phyloP scores from a whole-genome alignment of 2,797 vertebrate genomes.

The Buceros bicornis region DNA sequence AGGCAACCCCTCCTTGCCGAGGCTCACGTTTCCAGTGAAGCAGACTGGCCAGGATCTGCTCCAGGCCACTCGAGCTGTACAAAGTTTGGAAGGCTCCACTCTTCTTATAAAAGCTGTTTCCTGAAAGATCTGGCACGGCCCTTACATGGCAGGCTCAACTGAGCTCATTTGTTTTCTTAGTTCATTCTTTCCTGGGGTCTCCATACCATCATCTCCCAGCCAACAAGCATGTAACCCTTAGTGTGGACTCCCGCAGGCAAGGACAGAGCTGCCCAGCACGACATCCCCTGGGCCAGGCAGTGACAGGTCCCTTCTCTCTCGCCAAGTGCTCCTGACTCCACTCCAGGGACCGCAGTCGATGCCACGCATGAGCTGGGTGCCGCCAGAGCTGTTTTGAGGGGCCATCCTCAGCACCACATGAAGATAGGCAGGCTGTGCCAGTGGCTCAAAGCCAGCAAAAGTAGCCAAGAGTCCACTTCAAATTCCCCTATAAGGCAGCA shows the following conservation, averaged over 20 bases:
- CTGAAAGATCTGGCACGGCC: conserved; percentile 66
- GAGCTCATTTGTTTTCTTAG: conserved; percentile 66
- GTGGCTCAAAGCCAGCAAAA: background rate
- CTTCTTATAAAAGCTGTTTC: conserved; percentile 60
- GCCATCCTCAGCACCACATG: background rate
- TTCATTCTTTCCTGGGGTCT: conserved; percentile 52
- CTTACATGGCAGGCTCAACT: background rate
- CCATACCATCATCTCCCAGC: background rate
- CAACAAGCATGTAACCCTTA: background rate
- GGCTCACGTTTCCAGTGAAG: conserved; percentile 54
- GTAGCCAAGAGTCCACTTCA: background rate
- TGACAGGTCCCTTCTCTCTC: background rate
- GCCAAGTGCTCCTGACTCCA: background rate
- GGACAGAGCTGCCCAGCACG: rapidly evolving
- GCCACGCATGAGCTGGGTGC: background rate
- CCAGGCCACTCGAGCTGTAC: conserved; percentile 47
- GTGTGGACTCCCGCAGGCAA: background rate
- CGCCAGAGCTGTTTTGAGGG: background rate
- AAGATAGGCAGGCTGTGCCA: background rate
- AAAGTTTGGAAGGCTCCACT: conserved; percentile 45
- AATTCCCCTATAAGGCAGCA: background rate
- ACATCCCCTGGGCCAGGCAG: background rate
- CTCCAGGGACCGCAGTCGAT: background rate
- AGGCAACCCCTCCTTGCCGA: conserved; percentile 58
- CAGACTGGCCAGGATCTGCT: conserved; percentile 45